A percentile compares a stretch with the other conserved stretches of the same genome.
Conservation (phyloP, 2,888 invertebrate genomes). For the Scrobipalpa atriplicella region DNA sequence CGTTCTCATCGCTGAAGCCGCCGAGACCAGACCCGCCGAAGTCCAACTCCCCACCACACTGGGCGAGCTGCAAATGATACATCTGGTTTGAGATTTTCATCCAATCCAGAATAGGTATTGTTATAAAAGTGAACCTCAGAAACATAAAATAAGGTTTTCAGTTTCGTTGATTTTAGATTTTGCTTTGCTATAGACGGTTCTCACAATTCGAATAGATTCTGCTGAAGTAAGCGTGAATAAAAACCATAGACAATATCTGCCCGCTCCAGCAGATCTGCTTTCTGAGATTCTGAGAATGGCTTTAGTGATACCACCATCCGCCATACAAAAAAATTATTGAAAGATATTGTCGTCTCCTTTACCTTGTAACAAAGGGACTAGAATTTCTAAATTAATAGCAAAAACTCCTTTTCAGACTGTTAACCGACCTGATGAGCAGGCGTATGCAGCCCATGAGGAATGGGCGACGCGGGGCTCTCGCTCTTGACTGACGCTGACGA, state of each 20-base stretch:
- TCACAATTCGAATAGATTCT: too few species aligned
- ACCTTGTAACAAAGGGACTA: not conserved
- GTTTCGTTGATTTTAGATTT: too few species aligned
- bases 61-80: conserved; percentile 62
- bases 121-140: too few species aligned
- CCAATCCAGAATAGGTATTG: conserved; percentile 12
- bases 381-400: not conserved
- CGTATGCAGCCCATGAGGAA: conserved; percentile 70
- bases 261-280: too few species aligned
- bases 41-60: conserved; percentile 77
- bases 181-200: too few species aligned
- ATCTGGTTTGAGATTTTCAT: conserved; percentile 9
- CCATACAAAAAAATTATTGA: too few species aligned
- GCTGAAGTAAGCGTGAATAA: too few species aligned
- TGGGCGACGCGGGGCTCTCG: conserved; percentile 85
- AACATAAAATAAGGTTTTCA: too few species aligned
- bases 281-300: too few species aligned
- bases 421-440: conserved; percentile 73
- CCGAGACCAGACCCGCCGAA: conserved; percentile 74
- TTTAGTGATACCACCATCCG: too few species aligned
- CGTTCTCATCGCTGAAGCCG: conserved; percentile 76
- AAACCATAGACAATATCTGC: too few species aligned
- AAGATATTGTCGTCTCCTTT: too few species aligned
- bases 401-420: not conserved
- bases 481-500: conserved; percentile 96